Base-by-base conservation (phyloP, 2,113 vertebrate species). In the Sander lucioperca region DNA sequence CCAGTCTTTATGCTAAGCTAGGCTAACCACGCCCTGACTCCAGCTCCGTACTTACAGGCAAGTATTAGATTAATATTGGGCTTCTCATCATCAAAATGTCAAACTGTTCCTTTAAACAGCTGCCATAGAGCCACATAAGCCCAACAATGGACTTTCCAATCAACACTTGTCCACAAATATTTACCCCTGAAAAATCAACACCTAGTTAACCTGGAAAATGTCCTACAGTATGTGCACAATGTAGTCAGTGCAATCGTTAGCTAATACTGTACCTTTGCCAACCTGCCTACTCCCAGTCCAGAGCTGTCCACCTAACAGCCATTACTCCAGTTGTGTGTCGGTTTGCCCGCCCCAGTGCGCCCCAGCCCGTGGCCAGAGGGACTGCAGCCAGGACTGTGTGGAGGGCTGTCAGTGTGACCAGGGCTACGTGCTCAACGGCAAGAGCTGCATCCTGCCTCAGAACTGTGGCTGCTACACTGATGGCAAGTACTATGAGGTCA, bases 391-490 rank as follows among this genome's bases (percentile, higher is more conserved):
- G 92, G 97, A 99, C 87, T 99, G 98, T 0, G 96, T 97, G 93
- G 98, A 99, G 91, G 98, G 98, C 15, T 99, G 98, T 74, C 97
- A 98, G 90, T 99, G 98, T 0, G 97, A 99, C 80, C 89, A 95
- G 0, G 98, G 98, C 19, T 99, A 97, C 0, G 97, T 99, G 15
- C 96, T 98, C 83, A 97, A 99, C 0, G 98, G 98, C 88, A 97
- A 95, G 93, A 97, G 95, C 93, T 99, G 98, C 94, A 97, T 99
- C 87, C 96, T 97, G 59, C 96, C 95, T 6, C 98, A 99, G 69
- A 97, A 95, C 95, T 99, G 98, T 0, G 98, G 98, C 93, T 99
- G 98, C 94, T 99, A 99, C 92, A 95, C 96, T 0, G 98, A 99
- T 0, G 97, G 97, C 81, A 99, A 98, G 88, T 99, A 99, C 90